Evolutionary conservation across 1,140 invertebrate genomes (phyloP).

Genomic region (Protaetia brevitarsis): DNA sequence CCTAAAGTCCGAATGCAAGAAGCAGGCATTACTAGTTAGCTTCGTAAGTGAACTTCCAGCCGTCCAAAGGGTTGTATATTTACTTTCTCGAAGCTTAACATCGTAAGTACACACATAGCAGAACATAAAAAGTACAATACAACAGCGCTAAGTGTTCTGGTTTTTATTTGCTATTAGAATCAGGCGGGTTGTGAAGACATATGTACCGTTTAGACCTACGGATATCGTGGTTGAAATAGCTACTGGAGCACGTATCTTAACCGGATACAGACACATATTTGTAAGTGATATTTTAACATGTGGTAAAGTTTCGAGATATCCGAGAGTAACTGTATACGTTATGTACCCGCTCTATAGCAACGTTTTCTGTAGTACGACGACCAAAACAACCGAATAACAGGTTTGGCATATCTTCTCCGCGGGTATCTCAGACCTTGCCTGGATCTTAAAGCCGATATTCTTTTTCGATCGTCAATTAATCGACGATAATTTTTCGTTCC

Average conservation of each 20-base stretch:
- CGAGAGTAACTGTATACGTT: conserved; percentile 16
- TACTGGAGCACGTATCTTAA: conserved; percentile 9
- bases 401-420: background rate
- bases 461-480: background rate
- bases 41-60: no score
- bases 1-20: no score
- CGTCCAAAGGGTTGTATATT: no score
- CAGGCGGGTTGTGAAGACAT: no score
- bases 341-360: background rate
- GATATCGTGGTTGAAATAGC: no score
- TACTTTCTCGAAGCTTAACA: no score
- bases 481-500: background rate
- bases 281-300: conserved; percentile 27
- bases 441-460: background rate
- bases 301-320: conserved; percentile 22
- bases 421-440: background rate
- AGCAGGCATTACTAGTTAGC: no score
- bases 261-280: conserved; percentile 28
- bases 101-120: no score
- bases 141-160: no score
- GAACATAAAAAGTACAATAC: no score
- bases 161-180: no score
- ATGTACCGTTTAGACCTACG: no score
- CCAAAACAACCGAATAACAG: conserved; percentile 8
- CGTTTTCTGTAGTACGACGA: background rate